Conservation (phyloP, 2,113 vertebrate species). For the Bujurquina vittata region DNA sequence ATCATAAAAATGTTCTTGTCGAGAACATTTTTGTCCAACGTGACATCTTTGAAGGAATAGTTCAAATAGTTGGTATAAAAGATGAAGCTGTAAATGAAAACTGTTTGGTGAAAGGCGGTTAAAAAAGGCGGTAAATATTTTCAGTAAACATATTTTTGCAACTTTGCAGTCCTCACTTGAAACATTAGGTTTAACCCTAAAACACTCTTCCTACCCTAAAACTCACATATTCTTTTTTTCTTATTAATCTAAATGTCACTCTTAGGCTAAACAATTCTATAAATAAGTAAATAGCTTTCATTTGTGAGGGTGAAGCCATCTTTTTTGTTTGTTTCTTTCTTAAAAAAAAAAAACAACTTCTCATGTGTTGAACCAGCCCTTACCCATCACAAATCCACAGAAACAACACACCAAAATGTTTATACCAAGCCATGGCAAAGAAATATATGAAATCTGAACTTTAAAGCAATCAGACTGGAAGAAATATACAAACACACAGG, state of each 20-base stretch:
- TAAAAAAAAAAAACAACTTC: neutral
- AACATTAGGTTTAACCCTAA: neutral
- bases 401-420: slow-evolving; percentile 32
- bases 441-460: neutral
- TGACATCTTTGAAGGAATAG: neutral
- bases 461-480: neutral
- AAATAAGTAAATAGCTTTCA: slow-evolving; percentile 5
- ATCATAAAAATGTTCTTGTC: neutral
- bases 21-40: neutral
- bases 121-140: neutral
- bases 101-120: neutral
- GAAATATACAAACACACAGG: neutral
- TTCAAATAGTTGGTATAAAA: neutral
- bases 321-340: no score
- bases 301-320: neutral
- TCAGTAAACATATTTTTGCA: neutral
- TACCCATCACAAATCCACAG: slow-evolving; percentile 27
- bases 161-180: neutral
- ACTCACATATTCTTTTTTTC: neutral
- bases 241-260: neutral
- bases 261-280: neutral
- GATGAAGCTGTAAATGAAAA: neutral
- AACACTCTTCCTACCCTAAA: neutral
- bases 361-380: slow-evolving; percentile 18
- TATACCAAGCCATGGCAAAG: slow-evolving; percentile 15